Evolutionary conservation across 1,140 invertebrate genomes (phyloP).

Genomic region (Camponotus vicinus): DNA sequence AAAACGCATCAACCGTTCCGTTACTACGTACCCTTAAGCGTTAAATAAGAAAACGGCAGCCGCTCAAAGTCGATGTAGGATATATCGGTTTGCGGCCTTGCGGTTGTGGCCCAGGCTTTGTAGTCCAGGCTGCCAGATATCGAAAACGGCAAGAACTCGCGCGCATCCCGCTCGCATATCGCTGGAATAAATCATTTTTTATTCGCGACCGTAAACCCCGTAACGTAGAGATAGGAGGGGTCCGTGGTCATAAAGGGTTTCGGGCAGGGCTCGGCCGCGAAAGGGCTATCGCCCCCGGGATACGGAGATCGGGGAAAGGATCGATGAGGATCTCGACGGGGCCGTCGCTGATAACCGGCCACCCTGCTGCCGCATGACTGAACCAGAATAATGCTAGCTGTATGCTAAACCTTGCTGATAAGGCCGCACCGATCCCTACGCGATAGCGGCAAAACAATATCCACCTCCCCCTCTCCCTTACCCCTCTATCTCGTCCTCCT

Average conservation of each 20-base stretch:
- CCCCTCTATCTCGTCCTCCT: too few species aligned
- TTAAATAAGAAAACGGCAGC: constrained; percentile 42
- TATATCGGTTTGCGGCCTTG: not conserved
- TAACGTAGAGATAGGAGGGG: not conserved
- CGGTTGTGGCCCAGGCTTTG: not conserved
- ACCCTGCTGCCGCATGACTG: constrained; percentile 66
- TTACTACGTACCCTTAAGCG: constrained; percentile 25
- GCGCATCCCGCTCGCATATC: constrained; percentile 24
- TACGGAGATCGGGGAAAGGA: constrained; percentile 28
- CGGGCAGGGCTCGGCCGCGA: constrained; percentile 35
- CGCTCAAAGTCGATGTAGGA: not conserved
- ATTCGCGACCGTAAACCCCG: constrained; percentile 35
- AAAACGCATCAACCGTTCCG: constrained; percentile 23
- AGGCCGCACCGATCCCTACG: constrained; percentile 42
- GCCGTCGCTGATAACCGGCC: constrained; percentile 66
- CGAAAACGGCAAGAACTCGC: constrained; percentile 20
- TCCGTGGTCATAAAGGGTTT: constrained; percentile 42
- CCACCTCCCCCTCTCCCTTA: not conserved
- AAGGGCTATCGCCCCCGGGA: constrained; percentile 1
- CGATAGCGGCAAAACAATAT: constrained; percentile 73
- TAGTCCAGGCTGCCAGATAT: constrained; percentile 2
- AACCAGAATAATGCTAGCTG: constrained; percentile 67
- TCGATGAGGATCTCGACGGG: constrained; percentile 54
- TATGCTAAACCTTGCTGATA: constrained; percentile 69
- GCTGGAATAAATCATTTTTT: constrained; percentile 49